A percentile compares a stretch with the other conserved stretches of the same genome.
Conservation (phyloP, 2,888 invertebrate genomes). For the Microctonus hyperodae region DNA sequence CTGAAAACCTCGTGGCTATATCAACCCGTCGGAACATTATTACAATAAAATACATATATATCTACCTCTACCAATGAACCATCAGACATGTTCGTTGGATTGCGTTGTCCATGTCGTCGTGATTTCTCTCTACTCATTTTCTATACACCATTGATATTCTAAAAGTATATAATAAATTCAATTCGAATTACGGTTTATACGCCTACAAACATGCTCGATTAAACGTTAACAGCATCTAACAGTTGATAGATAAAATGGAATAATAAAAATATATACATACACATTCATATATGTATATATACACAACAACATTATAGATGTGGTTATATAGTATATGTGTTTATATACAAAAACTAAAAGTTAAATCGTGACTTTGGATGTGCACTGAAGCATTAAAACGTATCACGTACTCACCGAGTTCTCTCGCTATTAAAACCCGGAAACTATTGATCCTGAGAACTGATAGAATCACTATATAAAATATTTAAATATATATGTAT, state of each 20-base stretch:
- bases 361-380: constrained; percentile 38
- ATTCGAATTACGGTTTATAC: not conserved
- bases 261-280: constrained; percentile 1
- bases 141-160: not conserved
- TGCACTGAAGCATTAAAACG: constrained; percentile 34
- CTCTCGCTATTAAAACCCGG: constrained; percentile 17
- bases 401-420: constrained; percentile 34
- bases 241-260: not conserved
- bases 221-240: not conserved
- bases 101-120: constrained; percentile 1
- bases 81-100: not conserved
- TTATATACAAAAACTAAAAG: too few species aligned
- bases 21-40: not conserved
- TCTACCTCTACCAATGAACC: not conserved
- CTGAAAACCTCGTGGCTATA: constrained; percentile 5
- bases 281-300: too few species aligned
- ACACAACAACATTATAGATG: too few species aligned
- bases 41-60: not conserved
- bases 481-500: not conserved
- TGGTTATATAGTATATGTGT: too few species aligned
- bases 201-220: not conserved
- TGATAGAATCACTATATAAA: not conserved
- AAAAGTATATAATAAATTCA: not conserved
- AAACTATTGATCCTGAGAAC: constrained; percentile 19
- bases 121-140: not conserved